Base-by-base conservation (phyloP, 2,113 vertebrate species). In the Pelobates fuscus region DNA sequence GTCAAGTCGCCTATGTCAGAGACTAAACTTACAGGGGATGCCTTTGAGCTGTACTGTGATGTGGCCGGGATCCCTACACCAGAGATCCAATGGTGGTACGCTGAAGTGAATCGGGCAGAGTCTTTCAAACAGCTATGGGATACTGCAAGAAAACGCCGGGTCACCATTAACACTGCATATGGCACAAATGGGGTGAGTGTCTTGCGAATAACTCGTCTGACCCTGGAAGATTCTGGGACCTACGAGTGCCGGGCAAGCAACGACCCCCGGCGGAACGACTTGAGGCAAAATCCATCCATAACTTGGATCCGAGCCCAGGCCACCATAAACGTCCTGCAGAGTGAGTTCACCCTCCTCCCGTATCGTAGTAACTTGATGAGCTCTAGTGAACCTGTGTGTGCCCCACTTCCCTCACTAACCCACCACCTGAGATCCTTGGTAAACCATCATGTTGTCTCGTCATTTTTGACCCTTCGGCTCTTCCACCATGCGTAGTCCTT, bases 71-170 rank as follows among this genome's bases (percentile, higher is more conserved):
- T 88, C 86, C 97, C 97, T 87, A 95, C 94, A 82, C 97, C 97
- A 79, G 97, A 99, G 93, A 98, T 99, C 96, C 96, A 98, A 92
- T 99, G 97, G 97, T 99, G 97, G 97, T 99, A 98, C 80, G 94
- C 96, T 14, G 96, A 98, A 89, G 93, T 96, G 89, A 98, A 98
- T 93, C 93, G 95, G 79, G 95, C 93, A 78, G 96, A 98, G 88
- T 93, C 96, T 93, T 99, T 98, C 94, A 98, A 95, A 93, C 96
- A 97, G 90, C 95, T 98, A 84, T 99, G 97, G 97, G 93, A 97
- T 67, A 96, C 95, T 71, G 96, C 95, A 81, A 92, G 96, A 81
- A 97, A 95, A 88, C 94, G 93, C 67, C 94, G 97, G 79, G 97
- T 98, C 83, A 92, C 94, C 87, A 97, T 99, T 90, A 96, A 94